These are phyloP conservation scores for Rhyacophila brunnea DNA, from an alignment of 1,140 invertebrate genomes.

Conservation along the genomic window DNA sequence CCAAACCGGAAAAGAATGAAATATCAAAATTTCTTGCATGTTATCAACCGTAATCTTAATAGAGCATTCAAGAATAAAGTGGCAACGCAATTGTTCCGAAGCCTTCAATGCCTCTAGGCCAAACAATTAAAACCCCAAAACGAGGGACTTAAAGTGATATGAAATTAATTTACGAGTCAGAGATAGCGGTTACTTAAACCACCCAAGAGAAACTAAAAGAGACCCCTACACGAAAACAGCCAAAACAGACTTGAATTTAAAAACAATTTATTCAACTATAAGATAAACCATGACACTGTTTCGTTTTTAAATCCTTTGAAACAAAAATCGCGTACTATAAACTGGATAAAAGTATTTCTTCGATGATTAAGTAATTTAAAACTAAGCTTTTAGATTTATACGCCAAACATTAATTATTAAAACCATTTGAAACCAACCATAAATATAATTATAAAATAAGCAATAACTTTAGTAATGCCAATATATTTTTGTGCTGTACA, in stretches of 20 bases:
- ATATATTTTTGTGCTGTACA: too few species aligned
- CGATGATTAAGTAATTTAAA: too few species aligned
- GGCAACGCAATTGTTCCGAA: constrained; percentile 20
- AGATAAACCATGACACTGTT: too few species aligned
- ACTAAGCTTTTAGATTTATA: too few species aligned
- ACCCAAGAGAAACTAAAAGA: neutral
- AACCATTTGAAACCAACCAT: too few species aligned
- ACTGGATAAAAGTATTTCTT: too few species aligned
- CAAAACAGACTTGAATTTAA: neutral
- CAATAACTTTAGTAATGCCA: too few species aligned
- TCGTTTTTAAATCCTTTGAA: too few species aligned
- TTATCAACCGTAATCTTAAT: constrained; percentile 10
- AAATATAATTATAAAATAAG: too few species aligned
- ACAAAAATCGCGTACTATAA: too few species aligned
- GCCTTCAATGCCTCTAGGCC: constrained; percentile 16
- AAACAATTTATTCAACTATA: neutral
- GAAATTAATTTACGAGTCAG: constrained; percentile 28
- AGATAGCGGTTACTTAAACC: constrained; percentile 17
- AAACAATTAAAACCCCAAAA: constrained; percentile 27
- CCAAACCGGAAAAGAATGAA: neutral
- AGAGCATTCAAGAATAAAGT: constrained; percentile 20
- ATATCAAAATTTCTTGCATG: neutral
- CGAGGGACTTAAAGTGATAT: constrained; percentile 23
- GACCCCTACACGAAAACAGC: constrained; percentile 2
- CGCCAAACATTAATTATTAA: too few species aligned